Conservation (phyloP, 2,113 vertebrate species). For the Plecotus auritus region DNA sequence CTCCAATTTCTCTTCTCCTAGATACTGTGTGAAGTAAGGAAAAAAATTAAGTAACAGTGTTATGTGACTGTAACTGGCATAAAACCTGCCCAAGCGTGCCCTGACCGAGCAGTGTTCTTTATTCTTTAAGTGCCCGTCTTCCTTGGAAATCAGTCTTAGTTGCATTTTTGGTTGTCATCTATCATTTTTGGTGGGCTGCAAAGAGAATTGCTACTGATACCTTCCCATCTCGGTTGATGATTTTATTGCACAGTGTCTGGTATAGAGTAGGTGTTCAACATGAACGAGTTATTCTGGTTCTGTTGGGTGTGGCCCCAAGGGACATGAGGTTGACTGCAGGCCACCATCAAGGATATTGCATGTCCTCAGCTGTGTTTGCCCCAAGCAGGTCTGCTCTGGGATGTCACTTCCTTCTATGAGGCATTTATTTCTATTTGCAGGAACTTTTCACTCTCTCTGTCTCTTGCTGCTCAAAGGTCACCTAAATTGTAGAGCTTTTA, state of each 20-base stretch:
- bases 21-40: neutral
- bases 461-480: conserved; percentile 47
- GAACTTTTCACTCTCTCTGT: conserved; percentile 37
- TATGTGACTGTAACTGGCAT: neutral
- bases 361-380: neutral
- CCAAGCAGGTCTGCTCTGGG: neutral
- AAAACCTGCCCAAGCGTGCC: neutral
- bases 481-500: conserved; percentile 54
- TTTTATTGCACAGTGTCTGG: neutral
- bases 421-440: conserved; percentile 54
- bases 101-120: neutral
- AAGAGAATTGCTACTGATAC: neutral
- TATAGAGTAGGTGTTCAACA: neutral
- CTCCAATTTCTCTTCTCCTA: conserved; percentile 2
- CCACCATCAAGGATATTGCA: neutral
- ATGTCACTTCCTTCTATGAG: conserved; percentile 41
- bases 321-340: neutral
- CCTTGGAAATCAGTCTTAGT: neutral
- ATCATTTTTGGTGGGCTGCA: neutral
- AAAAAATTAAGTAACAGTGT: neutral
- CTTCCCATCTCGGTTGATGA: neutral
- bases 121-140: neutral
- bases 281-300: neutral
- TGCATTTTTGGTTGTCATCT: neutral
- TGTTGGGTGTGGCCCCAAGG: neutral